Base-by-base conservation (phyloP, 2,797 vertebrate genomes). In the Pipistrellus kuhlii region DNA sequence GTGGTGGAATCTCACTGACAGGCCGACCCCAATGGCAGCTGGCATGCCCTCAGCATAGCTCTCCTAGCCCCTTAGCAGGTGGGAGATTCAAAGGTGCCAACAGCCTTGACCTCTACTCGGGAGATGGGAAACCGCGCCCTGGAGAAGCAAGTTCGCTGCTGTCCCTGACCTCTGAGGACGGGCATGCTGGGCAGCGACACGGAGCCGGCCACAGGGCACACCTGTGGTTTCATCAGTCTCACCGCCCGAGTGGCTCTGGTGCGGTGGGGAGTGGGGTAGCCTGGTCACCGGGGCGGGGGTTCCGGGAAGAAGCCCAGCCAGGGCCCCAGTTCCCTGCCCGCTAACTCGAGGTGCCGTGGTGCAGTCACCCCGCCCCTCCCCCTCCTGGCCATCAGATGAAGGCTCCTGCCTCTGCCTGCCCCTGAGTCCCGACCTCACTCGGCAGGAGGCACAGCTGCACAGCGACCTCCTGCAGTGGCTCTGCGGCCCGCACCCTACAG, bases 311-410 rank as follows among this genome's bases (percentile, higher is more conserved):
- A 62, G 55, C 41, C 20, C 25, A 44, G 75, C 4, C 15, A 30
- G 5, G 57, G n/a, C 57, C 59, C 25, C 57, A 27, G 57, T 27
- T 27, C 57, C 57, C 27, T 62, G 59, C 27, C 20, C 5, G 2
- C 18, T 35, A 32, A n/a, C 3, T 4, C 17, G 2, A 12, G 8
- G 27, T 27, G 38, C 0, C 0, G 8, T 2, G 25, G 38, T 20
- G 1, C 9, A 30, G 25, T 46, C 44, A 6, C 48, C 15, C 38
- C 38, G 11, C 32, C 25, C 30, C 48, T 21, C 48, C 21, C 53
- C 62, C 0, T 38, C 32, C 59, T 35, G 46, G 46, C 10, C 30
- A 20, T 30, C 32, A 8, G 46, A 13, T 0, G 62, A 68, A 59
- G 32, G 12, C 6, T 38, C 48, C 35, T 38, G 64, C n/a, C 44